These are phyloP conservation scores for Cryptotermes secundus DNA, from an alignment of 1,140 invertebrate species.

Conservation along the genomic window DNA sequence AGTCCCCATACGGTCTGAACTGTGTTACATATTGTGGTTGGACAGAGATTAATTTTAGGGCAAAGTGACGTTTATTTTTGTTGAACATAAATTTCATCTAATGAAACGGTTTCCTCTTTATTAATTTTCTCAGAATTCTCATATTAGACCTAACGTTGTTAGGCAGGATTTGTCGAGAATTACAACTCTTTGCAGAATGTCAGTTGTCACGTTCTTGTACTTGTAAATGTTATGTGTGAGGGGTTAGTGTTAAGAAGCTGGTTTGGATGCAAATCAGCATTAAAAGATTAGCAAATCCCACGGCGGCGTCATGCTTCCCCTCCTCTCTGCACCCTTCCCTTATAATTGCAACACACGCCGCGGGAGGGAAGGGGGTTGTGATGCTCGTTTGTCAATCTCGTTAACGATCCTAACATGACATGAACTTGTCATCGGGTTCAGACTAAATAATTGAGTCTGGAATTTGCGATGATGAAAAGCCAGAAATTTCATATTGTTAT, in stretches of 20 bases:
- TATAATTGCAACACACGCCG: constrained; percentile 25
- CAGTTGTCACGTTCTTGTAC: no score
- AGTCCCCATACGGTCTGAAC: no score
- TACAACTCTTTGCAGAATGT: no score
- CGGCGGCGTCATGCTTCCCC: neutral
- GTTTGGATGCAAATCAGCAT: neutral
- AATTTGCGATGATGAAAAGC: constrained; percentile 21
- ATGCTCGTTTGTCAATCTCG: constrained; percentile 28
- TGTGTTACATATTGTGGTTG: no score
- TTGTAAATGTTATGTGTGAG: no score
- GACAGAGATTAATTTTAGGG: no score
- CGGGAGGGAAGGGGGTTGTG: neutral
- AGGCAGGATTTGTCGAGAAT: no score
- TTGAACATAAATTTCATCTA: no score
- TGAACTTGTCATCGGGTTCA: constrained; percentile 25
- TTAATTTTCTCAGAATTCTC: no score
- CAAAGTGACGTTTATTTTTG: no score
- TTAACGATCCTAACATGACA: constrained; percentile 27
- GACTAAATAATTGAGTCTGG: constrained; percentile 23
- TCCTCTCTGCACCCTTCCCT: neutral
- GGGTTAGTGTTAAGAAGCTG: neutral
- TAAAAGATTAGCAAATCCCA: neutral
- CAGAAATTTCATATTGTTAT: constrained; percentile 20
- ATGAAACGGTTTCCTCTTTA: no score
- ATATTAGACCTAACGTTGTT: no score